phyloP scores from a whole-genome alignment of 2,113 vertebrate species.

The Pygoscelis adeliae region DNA sequence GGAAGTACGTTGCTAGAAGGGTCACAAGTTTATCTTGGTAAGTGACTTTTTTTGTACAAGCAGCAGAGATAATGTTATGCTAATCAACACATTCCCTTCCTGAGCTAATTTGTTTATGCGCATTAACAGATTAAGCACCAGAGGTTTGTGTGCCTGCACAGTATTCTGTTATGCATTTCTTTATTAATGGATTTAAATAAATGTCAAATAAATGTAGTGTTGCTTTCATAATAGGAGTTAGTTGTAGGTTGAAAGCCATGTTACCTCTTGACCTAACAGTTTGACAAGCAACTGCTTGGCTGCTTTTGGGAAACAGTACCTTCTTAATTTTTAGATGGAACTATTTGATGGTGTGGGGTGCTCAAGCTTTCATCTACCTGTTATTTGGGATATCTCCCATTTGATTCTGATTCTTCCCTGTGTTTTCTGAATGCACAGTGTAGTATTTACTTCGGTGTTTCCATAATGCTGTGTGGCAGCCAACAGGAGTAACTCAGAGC shows the following conservation, averaged over 20 bases:
- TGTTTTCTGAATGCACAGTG: neutral
- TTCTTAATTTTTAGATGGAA: neutral
- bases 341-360: neutral
- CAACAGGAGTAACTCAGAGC: neutral
- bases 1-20: constrained; percentile 85
- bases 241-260: neutral
- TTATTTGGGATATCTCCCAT: neutral
- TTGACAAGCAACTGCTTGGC: neutral
- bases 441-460: neutral
- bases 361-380: neutral
- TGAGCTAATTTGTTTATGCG: neutral
- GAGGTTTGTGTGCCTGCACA: neutral
- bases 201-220: neutral
- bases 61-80: neutral
- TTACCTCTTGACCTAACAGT: neutral
- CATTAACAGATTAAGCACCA: neutral
- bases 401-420: neutral
- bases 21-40: constrained; percentile 94
- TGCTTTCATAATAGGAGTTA: neutral
- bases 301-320: neutral
- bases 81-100: neutral
- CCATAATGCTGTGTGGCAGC: neutral
- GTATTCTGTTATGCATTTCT: neutral
- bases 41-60: constrained; percentile 24
- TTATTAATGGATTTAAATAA: neutral